Conservation (phyloP, 2,797 vertebrate genomes). For the Enoplosus armatus region DNA sequence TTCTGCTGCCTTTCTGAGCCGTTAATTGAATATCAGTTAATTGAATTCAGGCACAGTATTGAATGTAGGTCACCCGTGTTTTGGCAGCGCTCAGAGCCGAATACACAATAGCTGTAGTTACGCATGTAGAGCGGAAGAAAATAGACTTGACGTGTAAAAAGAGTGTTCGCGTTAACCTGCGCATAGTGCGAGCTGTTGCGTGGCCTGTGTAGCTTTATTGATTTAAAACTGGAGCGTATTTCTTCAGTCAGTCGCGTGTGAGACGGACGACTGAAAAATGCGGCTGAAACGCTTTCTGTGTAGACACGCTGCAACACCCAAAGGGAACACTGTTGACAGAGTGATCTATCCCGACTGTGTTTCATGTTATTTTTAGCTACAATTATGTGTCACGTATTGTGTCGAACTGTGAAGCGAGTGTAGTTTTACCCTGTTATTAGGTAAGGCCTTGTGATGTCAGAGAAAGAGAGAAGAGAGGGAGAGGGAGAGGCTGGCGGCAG, state of each 20-base stretch:
- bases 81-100: constrained; percentile 16
- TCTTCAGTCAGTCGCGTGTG: not conserved
- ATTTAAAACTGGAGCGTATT: not conserved
- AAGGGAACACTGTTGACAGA: constrained; percentile 17
- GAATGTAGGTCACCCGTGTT: constrained; percentile 57
- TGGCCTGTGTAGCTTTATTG: not conserved
- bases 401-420: constrained; percentile 40
- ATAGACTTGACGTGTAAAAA: not conserved
- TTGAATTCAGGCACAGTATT: constrained; percentile 30
- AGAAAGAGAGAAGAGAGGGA: constrained; percentile 19
- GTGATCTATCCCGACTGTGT: not conserved
- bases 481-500: constrained; percentile 58
- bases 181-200: not conserved
- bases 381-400: constrained; percentile 51
- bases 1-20: constrained; percentile 3
- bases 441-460: constrained; percentile 67
- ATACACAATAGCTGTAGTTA: not conserved
- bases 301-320: not conserved
- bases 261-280: not conserved
- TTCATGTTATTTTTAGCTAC: constrained; percentile 63
- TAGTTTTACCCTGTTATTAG: constrained; percentile 70
- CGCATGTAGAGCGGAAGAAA: not conserved
- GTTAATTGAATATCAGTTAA: constrained; percentile 34
- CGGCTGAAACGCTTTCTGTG: constrained; percentile 7
- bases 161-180: not conserved